phyloP scores from a whole-genome alignment of 2,113 vertebrate genomes.

The Naja naja region DNA sequence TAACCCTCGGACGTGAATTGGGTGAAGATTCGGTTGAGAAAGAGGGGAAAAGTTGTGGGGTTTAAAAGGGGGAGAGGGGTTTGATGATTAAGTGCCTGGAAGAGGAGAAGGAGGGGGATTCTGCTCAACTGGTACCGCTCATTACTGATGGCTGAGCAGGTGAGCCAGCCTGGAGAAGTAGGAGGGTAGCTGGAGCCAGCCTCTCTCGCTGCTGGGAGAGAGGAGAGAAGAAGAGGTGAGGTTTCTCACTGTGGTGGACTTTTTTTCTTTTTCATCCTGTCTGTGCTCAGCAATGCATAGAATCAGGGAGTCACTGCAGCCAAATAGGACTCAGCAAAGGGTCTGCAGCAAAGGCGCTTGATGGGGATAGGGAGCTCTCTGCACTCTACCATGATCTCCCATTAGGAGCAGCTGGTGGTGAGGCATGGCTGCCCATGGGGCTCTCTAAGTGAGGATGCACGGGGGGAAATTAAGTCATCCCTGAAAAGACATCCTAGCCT shows the following conservation, averaged over 20 bases:
- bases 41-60: constrained; percentile 53
- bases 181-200: constrained; percentile 17
- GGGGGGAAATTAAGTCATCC: no score
- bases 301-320: constrained; percentile 72
- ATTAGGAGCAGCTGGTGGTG: no score
- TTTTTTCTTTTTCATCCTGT: background rate
- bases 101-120: constrained; percentile 23
- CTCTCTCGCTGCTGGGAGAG: constrained; percentile 2
- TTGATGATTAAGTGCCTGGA: constrained; percentile 21
- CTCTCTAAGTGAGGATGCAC: no score
- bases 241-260: constrained; percentile 24
- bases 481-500: no score
- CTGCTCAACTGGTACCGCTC: constrained; percentile 20
- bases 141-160: constrained; percentile 28
- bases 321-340: constrained; percentile 37
- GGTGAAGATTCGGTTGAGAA: background rate
- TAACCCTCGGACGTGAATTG: background rate
- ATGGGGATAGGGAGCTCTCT: no score
- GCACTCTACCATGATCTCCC: no score
- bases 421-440: no score
- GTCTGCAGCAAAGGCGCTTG: no score
- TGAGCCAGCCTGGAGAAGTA: constrained; percentile 24
- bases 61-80: background rate
- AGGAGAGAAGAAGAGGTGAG: constrained; percentile 40
- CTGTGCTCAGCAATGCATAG: constrained; percentile 44